phyloP scores from a whole-genome alignment of 2,888 invertebrate genomes.

The Chymomyza amoena region DNA sequence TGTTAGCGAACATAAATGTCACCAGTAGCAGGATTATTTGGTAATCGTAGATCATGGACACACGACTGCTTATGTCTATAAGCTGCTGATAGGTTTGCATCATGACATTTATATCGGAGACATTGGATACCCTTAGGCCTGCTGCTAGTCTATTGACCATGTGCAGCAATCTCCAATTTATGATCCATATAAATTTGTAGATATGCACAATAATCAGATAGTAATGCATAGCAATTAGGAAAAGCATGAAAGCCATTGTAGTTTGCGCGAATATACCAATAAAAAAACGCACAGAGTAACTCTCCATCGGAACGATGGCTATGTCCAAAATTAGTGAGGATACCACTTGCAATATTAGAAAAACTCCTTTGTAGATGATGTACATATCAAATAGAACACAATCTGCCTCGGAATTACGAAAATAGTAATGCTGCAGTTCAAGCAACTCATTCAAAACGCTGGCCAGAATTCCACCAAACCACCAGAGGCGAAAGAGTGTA shows the following conservation, averaged over 20 bases:
- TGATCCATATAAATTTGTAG: conserved; percentile 41
- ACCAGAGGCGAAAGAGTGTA: background rate
- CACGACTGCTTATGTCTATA: conserved; percentile 14
- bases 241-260: background rate
- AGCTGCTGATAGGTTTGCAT: conserved; percentile 29
- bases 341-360: conserved; percentile 5
- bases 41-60: conserved; percentile 28
- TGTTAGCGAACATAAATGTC: conserved; percentile 30
- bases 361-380: conserved; percentile 23
- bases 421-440: background rate
- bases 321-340: conserved; percentile 18
- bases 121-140: too few species aligned
- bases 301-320: conserved; percentile 36
- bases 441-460: background rate
- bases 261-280: background rate
- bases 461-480: background rate
- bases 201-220: background rate
- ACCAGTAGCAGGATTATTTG: conserved; percentile 27
- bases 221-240: background rate
- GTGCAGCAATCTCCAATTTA: conserved; percentile 34
- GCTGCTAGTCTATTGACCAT: conserved; percentile 2
- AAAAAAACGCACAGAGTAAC: conserved; percentile 2
- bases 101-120: background rate
- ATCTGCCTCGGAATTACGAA: background rate
- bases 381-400: conserved; percentile 14